Conservation (phyloP, 2,888 invertebrate genomes). For the Amphipoea oculea region DNA sequence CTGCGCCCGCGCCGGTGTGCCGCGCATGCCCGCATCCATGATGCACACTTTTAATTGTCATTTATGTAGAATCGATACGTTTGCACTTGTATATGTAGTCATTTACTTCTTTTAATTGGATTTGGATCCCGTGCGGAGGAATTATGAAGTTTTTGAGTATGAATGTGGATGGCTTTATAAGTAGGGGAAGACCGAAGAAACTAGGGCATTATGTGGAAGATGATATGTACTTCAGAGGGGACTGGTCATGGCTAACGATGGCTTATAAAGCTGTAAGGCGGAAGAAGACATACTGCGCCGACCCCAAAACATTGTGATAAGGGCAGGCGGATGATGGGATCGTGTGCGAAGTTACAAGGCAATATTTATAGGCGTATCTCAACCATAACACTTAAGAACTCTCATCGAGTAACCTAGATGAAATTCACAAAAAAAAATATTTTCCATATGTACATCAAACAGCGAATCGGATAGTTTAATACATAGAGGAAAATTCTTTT, state of each 20-base stretch:
- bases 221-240: background rate
- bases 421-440: background rate
- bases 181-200: background rate
- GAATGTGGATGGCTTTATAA: background rate
- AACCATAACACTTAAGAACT: background rate
- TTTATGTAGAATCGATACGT: constrained; percentile 29
- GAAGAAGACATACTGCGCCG: background rate
- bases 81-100: background rate
- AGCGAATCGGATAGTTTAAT: background rate
- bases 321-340: background rate
- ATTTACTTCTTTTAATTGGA: background rate
- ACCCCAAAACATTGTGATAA: background rate
- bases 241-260: background rate
- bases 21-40: constrained; percentile 52
- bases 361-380: background rate
- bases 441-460: no score
- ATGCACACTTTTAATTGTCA: constrained; percentile 46
- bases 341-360: background rate
- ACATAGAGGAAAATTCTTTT: constrained; percentile 1
- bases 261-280: background rate
- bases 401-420: background rate
- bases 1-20: constrained; percentile 51
- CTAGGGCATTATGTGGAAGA: no score
- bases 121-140: background rate
- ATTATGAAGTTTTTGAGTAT: background rate